These are phyloP conservation scores for Orchestes rusci DNA, from an alignment of 2,888 invertebrate species.

Conservation along the genomic window DNA sequence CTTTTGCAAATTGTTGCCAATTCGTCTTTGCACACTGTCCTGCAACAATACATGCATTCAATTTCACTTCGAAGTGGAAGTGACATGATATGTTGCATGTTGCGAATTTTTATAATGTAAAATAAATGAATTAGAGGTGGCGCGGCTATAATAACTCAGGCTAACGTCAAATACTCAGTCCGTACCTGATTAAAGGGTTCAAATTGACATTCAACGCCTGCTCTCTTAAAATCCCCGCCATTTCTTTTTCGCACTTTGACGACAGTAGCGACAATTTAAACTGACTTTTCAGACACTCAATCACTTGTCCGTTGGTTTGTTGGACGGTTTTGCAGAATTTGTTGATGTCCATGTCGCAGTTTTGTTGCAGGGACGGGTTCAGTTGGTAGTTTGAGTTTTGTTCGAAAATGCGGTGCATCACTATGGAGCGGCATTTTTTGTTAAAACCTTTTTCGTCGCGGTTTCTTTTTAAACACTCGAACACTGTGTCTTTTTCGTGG, in stretches of 20 bases:
- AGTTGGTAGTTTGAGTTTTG: conserved; percentile 86
- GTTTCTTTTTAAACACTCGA: conserved; percentile 73
- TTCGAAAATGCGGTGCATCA: conserved; percentile 83
- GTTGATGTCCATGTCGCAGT: conserved; percentile 76
- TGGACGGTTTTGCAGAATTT: conserved; percentile 49
- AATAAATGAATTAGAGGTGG: no score
- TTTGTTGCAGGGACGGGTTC: conserved; percentile 74
- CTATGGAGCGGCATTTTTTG: conserved; percentile 72
- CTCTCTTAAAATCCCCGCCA: conserved; percentile 74
- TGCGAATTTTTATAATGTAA: background rate
- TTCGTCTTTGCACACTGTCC: conserved; percentile 71
- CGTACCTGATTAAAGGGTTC: conserved; percentile 65
- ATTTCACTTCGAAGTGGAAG: no score
- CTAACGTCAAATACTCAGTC: background rate
- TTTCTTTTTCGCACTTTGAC: conserved; percentile 71
- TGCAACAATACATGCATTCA: no score
- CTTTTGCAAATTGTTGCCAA: conserved; percentile 58
- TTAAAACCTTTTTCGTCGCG: conserved; percentile 74
- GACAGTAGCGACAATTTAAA: conserved; percentile 69
- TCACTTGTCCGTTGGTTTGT: conserved; percentile 76
- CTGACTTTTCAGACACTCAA: conserved; percentile 75
- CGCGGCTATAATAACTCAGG: background rate
- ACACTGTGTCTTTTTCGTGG: conserved; percentile 58
- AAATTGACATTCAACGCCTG: conserved; percentile 86
- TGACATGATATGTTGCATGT: background rate